phyloP scores from a whole-genome alignment of 1,140 invertebrate species.

The Tetragnatha versicolor region DNA sequence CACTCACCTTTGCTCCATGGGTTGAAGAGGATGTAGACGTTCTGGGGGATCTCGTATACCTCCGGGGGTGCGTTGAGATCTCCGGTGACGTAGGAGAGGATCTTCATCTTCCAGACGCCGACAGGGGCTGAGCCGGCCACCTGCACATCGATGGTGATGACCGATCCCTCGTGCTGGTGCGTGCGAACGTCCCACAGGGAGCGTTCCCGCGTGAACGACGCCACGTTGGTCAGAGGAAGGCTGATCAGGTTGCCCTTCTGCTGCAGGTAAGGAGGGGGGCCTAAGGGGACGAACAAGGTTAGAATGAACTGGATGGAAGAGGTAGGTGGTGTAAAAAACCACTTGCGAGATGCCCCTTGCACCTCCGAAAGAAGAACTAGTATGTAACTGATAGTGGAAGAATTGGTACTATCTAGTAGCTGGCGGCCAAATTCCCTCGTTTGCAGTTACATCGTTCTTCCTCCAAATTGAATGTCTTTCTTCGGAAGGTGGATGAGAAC shows the following conservation, averaged over 20 bases:
- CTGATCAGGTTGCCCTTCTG: constrained; percentile 71
- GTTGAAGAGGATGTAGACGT: constrained; percentile 79
- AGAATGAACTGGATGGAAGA: no score
- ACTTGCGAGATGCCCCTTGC: no score
- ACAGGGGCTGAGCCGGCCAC: constrained; percentile 77
- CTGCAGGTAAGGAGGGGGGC: constrained; percentile 68
- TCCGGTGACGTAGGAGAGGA: constrained; percentile 79
- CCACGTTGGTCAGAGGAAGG: constrained; percentile 64
- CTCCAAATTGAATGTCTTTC: no score
- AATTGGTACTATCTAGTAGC: no score
- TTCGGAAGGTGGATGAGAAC: no score
- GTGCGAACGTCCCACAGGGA: constrained; percentile 67
- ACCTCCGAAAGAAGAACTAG: no score
- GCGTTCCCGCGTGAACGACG: constrained; percentile 64
- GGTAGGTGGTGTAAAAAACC: no score
- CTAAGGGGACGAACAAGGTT: constrained; percentile 63
- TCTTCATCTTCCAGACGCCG: constrained; percentile 84
- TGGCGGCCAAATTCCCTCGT: no score
- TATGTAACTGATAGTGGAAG: no score
- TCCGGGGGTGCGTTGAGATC: constrained; percentile 59
- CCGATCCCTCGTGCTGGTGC: constrained; percentile 65
- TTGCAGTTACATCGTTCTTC: no score
- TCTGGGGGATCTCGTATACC: constrained; percentile 70
- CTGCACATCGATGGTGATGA: constrained; percentile 69
- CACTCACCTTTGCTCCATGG: constrained; percentile 71